Evolutionary conservation across 2,113 vertebrate genomes (phyloP).

Genomic region (Athene noctua): DNA sequence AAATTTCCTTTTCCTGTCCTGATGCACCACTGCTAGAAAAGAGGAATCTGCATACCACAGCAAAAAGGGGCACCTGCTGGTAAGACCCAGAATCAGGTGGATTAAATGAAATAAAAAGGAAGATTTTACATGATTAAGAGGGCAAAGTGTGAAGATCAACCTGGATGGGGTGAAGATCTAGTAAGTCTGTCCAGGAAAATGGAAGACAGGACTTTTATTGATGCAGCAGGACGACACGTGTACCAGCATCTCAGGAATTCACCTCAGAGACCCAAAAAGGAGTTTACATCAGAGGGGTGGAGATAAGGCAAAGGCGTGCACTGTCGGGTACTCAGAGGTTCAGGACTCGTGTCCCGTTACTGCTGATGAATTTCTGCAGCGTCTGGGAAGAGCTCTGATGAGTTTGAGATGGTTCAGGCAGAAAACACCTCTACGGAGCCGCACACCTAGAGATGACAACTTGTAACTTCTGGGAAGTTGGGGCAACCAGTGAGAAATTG

Average conservation of each 20-base stretch:
- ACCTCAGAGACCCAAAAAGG: neutral
- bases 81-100: neutral
- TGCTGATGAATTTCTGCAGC: rapidly evolving
- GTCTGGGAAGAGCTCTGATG: neutral
- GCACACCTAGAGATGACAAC: neutral
- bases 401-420: neutral
- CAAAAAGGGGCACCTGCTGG: neutral
- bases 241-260: neutral
- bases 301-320: neutral
- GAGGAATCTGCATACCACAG: neutral
- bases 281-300: neutral
- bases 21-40: neutral
- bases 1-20: neutral
- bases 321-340: neutral
- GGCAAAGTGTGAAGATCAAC: neutral
- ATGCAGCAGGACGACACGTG: rapidly evolving
- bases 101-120: neutral
- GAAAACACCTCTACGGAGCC: neutral
- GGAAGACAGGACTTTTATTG: neutral
- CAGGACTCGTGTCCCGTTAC: rapidly evolving
- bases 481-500: neutral
- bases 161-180: neutral
- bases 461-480: neutral
- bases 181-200: neutral
- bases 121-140: neutral